Percentiles rank a stretch among this genome's conserved stretches.
phyloP scores from a whole-genome alignment of 23 tunicate species.

The Trididemnum clinides region DNA sequence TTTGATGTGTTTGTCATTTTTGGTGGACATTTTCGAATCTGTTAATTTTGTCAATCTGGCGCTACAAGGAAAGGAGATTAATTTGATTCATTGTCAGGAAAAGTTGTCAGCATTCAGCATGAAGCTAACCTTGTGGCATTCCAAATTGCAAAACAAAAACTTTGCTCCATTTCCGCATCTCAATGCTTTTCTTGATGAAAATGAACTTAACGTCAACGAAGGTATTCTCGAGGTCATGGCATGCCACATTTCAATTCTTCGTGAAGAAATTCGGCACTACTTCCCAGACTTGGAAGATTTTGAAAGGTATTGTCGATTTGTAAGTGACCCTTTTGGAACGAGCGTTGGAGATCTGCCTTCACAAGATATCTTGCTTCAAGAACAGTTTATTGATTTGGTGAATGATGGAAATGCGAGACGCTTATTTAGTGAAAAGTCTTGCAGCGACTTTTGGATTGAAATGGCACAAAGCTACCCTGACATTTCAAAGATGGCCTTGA shows the following conservation, averaged over 20 bases:
- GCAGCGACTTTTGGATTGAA: too few species aligned
- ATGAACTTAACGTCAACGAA: slow-evolving; percentile 44
- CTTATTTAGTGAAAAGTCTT: too few species aligned
- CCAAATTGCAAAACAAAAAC: slow-evolving; percentile 39
- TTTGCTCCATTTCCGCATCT: slow-evolving; percentile 26
- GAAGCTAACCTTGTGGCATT: slow-evolving; percentile 44
- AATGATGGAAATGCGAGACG: too few species aligned
- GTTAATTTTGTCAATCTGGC: slow-evolving; percentile 54
- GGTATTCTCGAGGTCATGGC: slow-evolving; percentile 38
- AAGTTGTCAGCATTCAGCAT: slow-evolving; percentile 45
- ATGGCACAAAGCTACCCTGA: slow-evolving; percentile 26
- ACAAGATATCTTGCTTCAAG: too few species aligned
- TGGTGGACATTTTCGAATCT: slow-evolving; percentile 65
- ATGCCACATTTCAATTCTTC: slow-evolving; percentile 43
- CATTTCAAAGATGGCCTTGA: slow-evolving; percentile 40
- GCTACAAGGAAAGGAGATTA: slow-evolving; percentile 49
- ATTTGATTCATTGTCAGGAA: slow-evolving; percentile 45
- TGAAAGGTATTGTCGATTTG: slow-evolving; percentile 6
- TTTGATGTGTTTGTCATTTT: slow-evolving; percentile 46
- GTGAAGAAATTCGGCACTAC: slow-evolving; percentile 43
- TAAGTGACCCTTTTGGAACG: too few species aligned
- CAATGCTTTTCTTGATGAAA: slow-evolving; percentile 51
- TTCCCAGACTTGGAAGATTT: slow-evolving; percentile 36
- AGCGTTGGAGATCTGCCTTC: too few species aligned
- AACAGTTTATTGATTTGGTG: too few species aligned